Percentiles rank a stretch among this genome's conserved stretches.
Conservation (phyloP, 92 coral and sea anemone genomes). For the Desmophyllum pertusum region DNA sequence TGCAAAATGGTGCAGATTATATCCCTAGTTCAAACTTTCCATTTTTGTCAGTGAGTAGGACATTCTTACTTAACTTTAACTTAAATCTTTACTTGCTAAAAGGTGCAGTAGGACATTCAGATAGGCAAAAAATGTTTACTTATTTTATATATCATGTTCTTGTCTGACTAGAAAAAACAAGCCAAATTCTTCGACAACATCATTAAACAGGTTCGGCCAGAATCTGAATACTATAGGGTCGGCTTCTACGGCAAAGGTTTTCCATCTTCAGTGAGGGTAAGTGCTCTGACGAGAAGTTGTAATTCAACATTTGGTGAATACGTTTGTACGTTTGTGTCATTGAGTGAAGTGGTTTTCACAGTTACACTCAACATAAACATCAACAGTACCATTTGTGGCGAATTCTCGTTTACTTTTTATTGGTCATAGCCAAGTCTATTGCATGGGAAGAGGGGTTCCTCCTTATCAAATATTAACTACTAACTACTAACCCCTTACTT, state of each 20-base stretch:
- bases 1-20: no score
- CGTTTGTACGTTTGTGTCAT: not conserved
- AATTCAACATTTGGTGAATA: not conserved
- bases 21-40: not conserved
- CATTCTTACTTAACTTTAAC: no score
- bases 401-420: no score
- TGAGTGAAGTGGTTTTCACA: not conserved
- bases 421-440: no score
- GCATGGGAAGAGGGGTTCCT: no score
- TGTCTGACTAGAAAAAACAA: slow-evolving; percentile 62
- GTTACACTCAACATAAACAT: no score
- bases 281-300: not conserved
- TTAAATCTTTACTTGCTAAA: no score
- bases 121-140: not conserved
- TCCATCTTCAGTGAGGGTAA: slow-evolving; percentile 88
- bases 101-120: not conserved
- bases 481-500: no score
- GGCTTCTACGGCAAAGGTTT: slow-evolving; percentile 93
- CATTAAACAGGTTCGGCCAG: slow-evolving; percentile 84
- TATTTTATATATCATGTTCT: not conserved
- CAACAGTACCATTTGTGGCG: no score
- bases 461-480: no score
- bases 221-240: slow-evolving; percentile 90
- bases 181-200: slow-evolving; percentile 91
- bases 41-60: not conserved